A percentile compares a stretch with the other conserved stretches of the same genome.
These are phyloP conservation scores for Arctopsyche grandis DNA, from an alignment of 1,140 invertebrate species.

Conservation along the genomic window DNA sequence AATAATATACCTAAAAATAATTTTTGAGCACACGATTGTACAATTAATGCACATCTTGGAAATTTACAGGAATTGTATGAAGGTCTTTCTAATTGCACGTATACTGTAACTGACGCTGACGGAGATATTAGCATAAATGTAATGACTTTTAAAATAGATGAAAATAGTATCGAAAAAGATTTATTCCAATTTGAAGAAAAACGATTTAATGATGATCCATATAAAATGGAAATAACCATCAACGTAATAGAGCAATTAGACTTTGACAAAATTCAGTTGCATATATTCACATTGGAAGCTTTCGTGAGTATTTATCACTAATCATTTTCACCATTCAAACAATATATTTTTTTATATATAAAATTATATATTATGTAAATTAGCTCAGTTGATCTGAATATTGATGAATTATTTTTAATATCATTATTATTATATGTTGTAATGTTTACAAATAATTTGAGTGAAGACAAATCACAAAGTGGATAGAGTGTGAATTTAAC, in stretches of 20 bases:
- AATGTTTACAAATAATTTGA: too few species aligned
- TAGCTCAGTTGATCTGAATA: too few species aligned
- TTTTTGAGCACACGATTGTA: too few species aligned
- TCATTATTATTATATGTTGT: too few species aligned
- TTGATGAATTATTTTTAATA: too few species aligned
- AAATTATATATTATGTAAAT: too few species aligned
- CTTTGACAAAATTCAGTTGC: constrained; percentile 59
- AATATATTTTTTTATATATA: too few species aligned
- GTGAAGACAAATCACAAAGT: too few species aligned
- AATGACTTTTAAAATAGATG: constrained; percentile 60
- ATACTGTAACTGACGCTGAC: constrained; percentile 63
- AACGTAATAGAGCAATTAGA: constrained; percentile 56
- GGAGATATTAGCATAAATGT: constrained; percentile 62
- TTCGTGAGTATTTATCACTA: constrained; percentile 59
- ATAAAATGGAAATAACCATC: constrained; percentile 59
- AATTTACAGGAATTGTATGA: constrained; percentile 60
- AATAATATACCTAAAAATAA: too few species aligned
- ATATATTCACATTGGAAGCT: constrained; percentile 62
- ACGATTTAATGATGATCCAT: constrained; percentile 53
- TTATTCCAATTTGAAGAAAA: constrained; percentile 57
- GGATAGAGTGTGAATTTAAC: background rate
- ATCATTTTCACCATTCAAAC: too few species aligned
- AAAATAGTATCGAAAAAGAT: constrained; percentile 57
- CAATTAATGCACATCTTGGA: background rate
- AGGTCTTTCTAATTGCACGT: constrained; percentile 60